Conservation (phyloP, 1,140 invertebrate genomes). For the Drosophila rhopaloa region DNA sequence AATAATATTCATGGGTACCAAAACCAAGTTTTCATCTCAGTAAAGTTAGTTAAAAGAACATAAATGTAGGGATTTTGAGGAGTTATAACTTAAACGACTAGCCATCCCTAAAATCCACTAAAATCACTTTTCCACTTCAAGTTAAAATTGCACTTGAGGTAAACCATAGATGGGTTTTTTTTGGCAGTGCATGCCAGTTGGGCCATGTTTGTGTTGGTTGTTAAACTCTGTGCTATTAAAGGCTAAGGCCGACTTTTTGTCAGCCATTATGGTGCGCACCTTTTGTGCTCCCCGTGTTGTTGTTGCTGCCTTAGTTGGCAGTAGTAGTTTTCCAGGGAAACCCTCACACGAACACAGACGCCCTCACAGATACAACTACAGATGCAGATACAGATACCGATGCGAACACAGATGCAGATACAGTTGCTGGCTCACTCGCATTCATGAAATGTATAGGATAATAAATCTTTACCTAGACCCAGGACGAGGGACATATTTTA, state of each 20-base stretch:
- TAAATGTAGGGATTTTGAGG: too few species aligned
- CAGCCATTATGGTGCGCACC: conserved; percentile 80
- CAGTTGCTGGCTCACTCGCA: conserved; percentile 51
- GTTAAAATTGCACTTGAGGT: background rate
- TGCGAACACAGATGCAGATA: conserved; percentile 20
- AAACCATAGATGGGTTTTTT: background rate
- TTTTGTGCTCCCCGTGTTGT: conserved; percentile 61
- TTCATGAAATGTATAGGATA: conserved; percentile 83
- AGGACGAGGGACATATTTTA: conserved; percentile 67
- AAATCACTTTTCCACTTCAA: background rate
- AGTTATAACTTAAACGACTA: too few species aligned
- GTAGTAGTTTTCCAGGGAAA: conserved; percentile 79
- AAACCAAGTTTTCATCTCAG: too few species aligned
- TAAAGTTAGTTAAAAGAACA: too few species aligned
- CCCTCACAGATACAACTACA: conserved; percentile 10
- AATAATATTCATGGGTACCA: too few species aligned
- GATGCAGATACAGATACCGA: conserved; percentile 1
- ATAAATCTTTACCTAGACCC: conserved; percentile 76
- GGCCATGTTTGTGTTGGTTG: conserved; percentile 75
- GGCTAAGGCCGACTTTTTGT: conserved; percentile 82
- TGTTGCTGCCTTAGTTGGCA: conserved; percentile 38
- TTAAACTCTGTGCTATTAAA: conserved; percentile 81
- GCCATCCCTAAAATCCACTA: background rate
- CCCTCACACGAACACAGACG: conserved; percentile 56
- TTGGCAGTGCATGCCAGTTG: conserved; percentile 23